Conservation (phyloP, 2,888 invertebrate genomes). For the Branchellion lobata region DNA sequence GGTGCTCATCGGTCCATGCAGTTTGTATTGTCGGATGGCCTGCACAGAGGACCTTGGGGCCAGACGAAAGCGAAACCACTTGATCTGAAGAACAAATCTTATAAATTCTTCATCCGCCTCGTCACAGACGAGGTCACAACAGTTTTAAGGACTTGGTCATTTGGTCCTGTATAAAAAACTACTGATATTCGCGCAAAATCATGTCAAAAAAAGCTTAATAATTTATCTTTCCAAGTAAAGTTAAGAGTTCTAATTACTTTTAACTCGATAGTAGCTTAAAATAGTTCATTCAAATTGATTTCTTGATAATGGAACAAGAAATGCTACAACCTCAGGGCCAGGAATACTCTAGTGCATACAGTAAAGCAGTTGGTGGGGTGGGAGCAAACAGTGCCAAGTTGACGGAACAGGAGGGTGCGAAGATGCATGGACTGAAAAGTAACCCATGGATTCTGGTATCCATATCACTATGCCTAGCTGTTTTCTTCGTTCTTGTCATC, state of each 20-base stretch:
- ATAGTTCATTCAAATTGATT: background rate
- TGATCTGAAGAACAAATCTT: conserved; percentile 17
- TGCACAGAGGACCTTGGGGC: too few species aligned
- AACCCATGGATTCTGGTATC: background rate
- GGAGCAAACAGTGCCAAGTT: background rate
- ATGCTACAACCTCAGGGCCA: background rate
- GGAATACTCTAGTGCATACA: conserved; percentile 38
- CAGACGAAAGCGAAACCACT: too few species aligned
- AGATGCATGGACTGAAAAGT: background rate
- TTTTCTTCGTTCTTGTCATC: conserved; percentile 2
- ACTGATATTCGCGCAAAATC: background rate
- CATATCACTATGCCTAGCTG: background rate
- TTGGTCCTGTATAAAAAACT: background rate
- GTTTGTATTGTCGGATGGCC: too few species aligned
- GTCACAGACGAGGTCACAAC: background rate
- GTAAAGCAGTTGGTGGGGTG: background rate
- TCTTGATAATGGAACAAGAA: background rate
- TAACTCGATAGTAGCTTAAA: too few species aligned
- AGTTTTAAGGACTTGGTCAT: too few species aligned
- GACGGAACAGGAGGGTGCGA: background rate
- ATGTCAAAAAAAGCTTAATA: too few species aligned
- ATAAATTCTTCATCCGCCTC: conserved; percentile 29
- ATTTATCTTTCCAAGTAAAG: too few species aligned
- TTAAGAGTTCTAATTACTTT: too few species aligned
- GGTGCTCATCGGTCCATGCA: background rate